phyloP scores from a whole-genome alignment of 2,888 invertebrate genomes.

The Apamea crenata region DNA sequence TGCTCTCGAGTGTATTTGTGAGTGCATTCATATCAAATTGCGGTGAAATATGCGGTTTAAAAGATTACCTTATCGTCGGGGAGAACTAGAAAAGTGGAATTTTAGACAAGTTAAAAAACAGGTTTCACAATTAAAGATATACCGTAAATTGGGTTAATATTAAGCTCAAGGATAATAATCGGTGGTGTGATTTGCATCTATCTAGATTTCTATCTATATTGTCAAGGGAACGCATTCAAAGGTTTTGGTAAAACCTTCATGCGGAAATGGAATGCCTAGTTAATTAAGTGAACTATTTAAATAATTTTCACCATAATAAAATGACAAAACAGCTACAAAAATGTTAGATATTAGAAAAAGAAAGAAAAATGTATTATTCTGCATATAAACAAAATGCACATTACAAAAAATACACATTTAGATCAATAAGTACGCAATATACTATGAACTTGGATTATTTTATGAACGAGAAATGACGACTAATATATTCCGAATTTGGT shows the following conservation, averaged over 20 bases:
- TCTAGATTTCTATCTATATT: no score
- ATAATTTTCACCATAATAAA: no score
- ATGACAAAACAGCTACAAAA: background rate
- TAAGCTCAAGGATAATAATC: background rate
- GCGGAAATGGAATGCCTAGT: no score
- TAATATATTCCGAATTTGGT: constrained; percentile 25
- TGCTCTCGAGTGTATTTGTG: no score
- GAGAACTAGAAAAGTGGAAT: background rate
- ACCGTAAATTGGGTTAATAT: constrained; percentile 1
- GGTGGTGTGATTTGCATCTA: background rate
- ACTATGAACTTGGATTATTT: background rate
- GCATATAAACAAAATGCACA: no score
- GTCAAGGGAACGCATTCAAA: background rate
- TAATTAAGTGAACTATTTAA: background rate
- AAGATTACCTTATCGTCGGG: background rate
- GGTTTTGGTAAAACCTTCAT: background rate
- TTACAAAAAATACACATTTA: no score
- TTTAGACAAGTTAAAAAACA: background rate
- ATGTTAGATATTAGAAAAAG: no score
- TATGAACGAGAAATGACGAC: constrained; percentile 2
- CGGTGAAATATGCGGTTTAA: background rate
- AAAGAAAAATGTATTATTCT: no score
- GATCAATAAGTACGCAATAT: background rate
- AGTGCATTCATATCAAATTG: background rate
- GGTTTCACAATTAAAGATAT: background rate